These are phyloP conservation scores for Harpegnathos saltator DNA, from an alignment of 1,140 invertebrate genomes.

Conservation along the genomic window DNA sequence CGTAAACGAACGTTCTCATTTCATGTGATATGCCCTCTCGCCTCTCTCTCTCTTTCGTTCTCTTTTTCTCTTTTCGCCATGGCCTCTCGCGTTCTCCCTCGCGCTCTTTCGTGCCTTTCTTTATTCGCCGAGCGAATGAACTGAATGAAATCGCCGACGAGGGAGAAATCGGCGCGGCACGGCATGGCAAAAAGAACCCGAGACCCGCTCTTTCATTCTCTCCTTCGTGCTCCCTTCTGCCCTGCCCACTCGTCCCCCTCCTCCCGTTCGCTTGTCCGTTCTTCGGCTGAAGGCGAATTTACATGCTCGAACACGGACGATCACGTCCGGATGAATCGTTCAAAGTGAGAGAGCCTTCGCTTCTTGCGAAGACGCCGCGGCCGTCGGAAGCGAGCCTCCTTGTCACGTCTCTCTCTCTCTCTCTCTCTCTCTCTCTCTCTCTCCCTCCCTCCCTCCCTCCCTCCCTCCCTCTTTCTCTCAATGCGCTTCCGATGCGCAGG, in stretches of 20 bases:
- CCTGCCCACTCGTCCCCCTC: neutral
- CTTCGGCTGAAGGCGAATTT: constrained; percentile 18
- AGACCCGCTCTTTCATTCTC: constrained; percentile 23
- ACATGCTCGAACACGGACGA: constrained; percentile 27
- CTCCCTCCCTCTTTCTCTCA: too few species aligned
- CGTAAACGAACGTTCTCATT: constrained; percentile 70
- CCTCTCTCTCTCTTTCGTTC: too few species aligned
- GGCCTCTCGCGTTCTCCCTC: too few species aligned
- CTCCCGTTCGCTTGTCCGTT: neutral
- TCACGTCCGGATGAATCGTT: constrained; percentile 35
- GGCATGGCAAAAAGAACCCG: constrained; percentile 29
- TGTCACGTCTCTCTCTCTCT: too few species aligned
- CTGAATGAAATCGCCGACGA: constrained; percentile 66
- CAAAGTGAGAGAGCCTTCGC: neutral
- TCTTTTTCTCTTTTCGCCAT: too few species aligned
- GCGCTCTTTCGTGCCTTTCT: too few species aligned
- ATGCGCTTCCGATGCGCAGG: neutral
- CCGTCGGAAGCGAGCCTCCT: neutral
- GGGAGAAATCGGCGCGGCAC: constrained; percentile 56
- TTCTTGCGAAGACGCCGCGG: constrained; percentile 10
- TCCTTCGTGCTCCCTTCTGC: too few species aligned
- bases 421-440: too few species aligned
- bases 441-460: too few species aligned
- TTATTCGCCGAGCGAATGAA: constrained; percentile 18
- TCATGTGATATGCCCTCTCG: constrained; percentile 58